A percentile compares a stretch with the other conserved stretches of the same genome.
These are phyloP conservation scores for Pammene aurita DNA, from an alignment of 2,888 invertebrate species.

Conservation along the genomic window DNA sequence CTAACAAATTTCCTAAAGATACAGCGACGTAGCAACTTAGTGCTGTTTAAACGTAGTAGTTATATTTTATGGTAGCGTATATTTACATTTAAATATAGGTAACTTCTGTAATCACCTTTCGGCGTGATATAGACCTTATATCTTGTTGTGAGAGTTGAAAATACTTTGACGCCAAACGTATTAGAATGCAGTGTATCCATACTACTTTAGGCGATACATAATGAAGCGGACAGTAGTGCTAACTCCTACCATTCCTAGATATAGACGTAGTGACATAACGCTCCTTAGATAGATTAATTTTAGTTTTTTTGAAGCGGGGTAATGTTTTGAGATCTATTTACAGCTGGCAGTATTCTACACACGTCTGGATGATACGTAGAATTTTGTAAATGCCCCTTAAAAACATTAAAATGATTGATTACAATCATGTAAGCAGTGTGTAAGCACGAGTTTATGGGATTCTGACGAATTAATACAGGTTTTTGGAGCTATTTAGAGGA, in stretches of 20 bases:
- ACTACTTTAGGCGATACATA: conserved; percentile 25
- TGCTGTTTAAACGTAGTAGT: conserved; percentile 52
- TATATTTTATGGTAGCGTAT: conserved; percentile 47
- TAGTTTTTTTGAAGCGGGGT: conserved; percentile 30
- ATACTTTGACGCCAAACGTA: conserved; percentile 16
- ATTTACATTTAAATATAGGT: conserved; percentile 37
- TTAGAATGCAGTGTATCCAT: conserved; percentile 10
- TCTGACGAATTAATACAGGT: too few relatives aligned
- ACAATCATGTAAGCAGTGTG: too few relatives aligned
- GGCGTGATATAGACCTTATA: conserved; percentile 11
- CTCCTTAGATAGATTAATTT: conserved; percentile 51
- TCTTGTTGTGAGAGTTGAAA: conserved; percentile 18
- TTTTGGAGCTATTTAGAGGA: too few relatives aligned
- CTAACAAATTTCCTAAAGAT: conserved; percentile 59
- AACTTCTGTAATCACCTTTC: conserved; percentile 18
- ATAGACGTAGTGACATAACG: conserved; percentile 50
- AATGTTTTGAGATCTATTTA: not conserved
- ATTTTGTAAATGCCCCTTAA: too few relatives aligned
- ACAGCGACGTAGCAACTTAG: conserved; percentile 65
- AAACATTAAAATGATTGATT: too few relatives aligned
- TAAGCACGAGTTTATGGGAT: too few relatives aligned
- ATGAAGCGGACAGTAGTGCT: conserved; percentile 54
- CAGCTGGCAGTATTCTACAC: not conserved
- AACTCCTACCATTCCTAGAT: conserved; percentile 56
- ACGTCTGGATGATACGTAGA: too few relatives aligned